These are phyloP conservation scores for Empidonax traillii DNA, from an alignment of 2,113 vertebrate genomes.

Conservation along the genomic window DNA sequence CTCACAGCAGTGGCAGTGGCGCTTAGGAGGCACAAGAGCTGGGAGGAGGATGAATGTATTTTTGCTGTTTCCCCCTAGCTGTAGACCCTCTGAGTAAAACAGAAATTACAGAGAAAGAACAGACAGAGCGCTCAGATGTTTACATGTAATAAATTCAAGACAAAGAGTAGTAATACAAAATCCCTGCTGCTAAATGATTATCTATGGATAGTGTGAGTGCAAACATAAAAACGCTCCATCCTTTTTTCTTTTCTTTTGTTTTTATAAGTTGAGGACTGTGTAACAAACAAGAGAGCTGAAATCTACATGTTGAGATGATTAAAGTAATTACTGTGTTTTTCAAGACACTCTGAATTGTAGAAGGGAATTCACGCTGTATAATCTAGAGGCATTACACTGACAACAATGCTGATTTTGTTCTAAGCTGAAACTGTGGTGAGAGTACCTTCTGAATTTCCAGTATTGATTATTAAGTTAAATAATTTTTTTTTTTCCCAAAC, in stretches of 20 bases:
- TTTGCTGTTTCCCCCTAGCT: background rate
- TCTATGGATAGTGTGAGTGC: background rate
- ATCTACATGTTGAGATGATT: background rate
- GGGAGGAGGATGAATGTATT: background rate
- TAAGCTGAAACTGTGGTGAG: background rate
- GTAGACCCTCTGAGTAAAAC: background rate
- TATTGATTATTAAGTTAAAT: background rate
- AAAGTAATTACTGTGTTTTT: background rate
- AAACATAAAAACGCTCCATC: background rate
- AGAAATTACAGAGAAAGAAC: background rate
- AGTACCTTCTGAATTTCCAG: background rate
- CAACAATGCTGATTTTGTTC: background rate
- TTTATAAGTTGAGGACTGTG: background rate
- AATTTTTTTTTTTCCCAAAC: accelerated
- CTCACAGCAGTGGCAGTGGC: accelerated
- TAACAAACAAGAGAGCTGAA: background rate
- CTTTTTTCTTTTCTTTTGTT: background rate
- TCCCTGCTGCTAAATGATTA: background rate
- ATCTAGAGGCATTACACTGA: background rate
- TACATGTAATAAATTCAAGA: background rate
- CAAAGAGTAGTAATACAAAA: background rate
- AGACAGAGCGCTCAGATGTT: background rate
- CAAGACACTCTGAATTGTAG: background rate
- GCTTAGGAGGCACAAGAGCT: accelerated
- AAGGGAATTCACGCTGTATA: background rate